Evolutionary conservation across 1,140 invertebrate genomes (phyloP).

Genomic region (Globodera rostochiensis): DNA sequence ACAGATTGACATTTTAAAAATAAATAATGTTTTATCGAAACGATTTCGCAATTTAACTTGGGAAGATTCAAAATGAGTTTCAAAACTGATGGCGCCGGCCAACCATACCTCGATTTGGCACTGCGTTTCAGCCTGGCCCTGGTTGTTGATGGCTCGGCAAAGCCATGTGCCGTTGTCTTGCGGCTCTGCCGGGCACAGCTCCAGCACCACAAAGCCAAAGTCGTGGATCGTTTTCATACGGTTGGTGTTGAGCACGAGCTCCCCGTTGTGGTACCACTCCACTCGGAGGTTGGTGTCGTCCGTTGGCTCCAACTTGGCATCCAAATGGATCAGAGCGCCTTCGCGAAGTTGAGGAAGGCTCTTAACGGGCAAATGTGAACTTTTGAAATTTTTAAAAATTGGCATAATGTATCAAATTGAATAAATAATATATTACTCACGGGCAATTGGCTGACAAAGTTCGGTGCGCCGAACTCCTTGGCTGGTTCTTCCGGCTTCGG

Average conservation of each 20-base stretch:
- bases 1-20: too few species aligned
- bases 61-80: conserved; percentile 69
- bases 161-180: conserved; percentile 85
- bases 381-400: neutral
- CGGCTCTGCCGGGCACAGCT: conserved; percentile 87
- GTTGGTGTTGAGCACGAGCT: conserved; percentile 73
- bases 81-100: conserved; percentile 59
- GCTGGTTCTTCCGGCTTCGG: conserved; percentile 70
- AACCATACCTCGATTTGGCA: conserved; percentile 82
- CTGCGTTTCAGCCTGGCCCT: conserved; percentile 89
- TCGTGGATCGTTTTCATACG: conserved; percentile 92
- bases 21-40: too few species aligned
- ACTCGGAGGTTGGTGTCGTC: conserved; percentile 88
- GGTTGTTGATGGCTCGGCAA: conserved; percentile 83
- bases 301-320: conserved; percentile 83
- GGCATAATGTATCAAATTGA: neutral
- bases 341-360: conserved; percentile 74
- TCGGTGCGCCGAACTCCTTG: conserved; percentile 81
- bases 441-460: conserved; percentile 82
- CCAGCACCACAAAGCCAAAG: conserved; percentile 92
- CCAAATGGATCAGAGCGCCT: conserved; percentile 87
- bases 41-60: too few species aligned
- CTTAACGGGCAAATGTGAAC: conserved; percentile 5
- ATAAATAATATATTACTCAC: conserved; percentile 5
- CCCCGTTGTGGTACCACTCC: conserved; percentile 95